A percentile compares a stretch with the other conserved stretches of the same genome.
These are phyloP conservation scores for Parauchenoglanis punctatus DNA, from an alignment of 2,797 vertebrate genomes.

Conservation along the genomic window DNA sequence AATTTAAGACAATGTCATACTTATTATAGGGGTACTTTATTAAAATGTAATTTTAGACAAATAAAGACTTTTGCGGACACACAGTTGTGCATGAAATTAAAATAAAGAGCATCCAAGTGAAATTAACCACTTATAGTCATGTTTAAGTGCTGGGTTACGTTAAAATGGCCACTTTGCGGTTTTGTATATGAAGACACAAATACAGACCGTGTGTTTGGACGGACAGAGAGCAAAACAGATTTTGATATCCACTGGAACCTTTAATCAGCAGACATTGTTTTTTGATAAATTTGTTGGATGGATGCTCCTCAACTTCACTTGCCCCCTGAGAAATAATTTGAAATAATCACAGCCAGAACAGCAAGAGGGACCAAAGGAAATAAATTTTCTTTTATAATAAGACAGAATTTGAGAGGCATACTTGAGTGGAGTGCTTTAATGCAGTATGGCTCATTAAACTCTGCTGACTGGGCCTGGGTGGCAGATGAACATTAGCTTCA, in stretches of 20 bases:
- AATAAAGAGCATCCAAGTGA: neutral
- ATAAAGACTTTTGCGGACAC: neutral
- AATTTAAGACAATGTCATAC: neutral
- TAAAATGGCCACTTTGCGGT: neutral
- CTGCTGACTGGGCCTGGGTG: constrained; percentile 69
- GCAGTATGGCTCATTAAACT: constrained; percentile 69
- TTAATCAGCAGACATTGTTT: constrained; percentile 42
- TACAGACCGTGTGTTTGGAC: neutral
- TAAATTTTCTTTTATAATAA: constrained; percentile 61
- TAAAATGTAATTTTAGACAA: neutral
- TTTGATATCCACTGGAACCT: constrained; percentile 43
- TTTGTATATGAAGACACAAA: neutral
- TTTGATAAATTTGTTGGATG: constrained; percentile 44
- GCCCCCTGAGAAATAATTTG: constrained; percentile 39
- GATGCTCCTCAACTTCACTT: constrained; percentile 35
- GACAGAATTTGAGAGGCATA: constrained; percentile 52
- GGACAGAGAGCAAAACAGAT: constrained; percentile 18
- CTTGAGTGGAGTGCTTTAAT: constrained; percentile 64
- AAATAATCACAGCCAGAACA: constrained; percentile 44
- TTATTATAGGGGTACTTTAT: neutral
- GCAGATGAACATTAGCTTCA: constrained; percentile 81
- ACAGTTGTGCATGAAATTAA: neutral
- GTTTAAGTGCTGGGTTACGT: neutral
- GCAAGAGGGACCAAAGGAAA: constrained; percentile 47
- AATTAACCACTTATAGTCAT: neutral